Base-by-base conservation (phyloP, 2,888 invertebrate genomes). In the Amphipyra tragopoginis region DNA sequence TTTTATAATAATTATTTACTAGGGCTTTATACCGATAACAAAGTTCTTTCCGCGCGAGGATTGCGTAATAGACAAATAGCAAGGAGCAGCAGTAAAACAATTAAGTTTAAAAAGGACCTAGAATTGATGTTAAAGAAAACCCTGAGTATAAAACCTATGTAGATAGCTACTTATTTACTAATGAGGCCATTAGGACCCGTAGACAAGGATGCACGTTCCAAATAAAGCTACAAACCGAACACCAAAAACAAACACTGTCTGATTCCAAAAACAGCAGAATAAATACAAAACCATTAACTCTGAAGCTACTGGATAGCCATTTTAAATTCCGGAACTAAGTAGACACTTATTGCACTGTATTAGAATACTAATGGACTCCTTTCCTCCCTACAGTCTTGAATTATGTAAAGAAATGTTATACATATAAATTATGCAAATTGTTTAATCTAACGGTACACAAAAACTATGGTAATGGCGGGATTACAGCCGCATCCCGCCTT, bases 351-450 rank as follows among this genome's bases (percentile, higher is more conserved):
- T 62, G 67, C 45, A 65, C 58, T 49, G 64, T 64, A 64, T 75
- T 75, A 68, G 73, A 75, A 73, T 79, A 68, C 65, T 70, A 77
- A 77, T 75, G 70, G 53, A 48, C 33, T 34, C 40, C 47, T 78
- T 69, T 65, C 51, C 63, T 65, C 55, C 51, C 29, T 56, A 44
- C 61, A 39, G 45, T 51, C 51, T 15, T 63, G 51, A 66, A 54
- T 68, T 66, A 66, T 64, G 55, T 49, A 68, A 68, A 70, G 56
- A 77, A 68, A 63, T 69, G 38, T 55, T 56, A 60, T 63, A 60
- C 61, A 66, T 62, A 67, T 49, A 73, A 72, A 75, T 56, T 61
- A 65, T 65, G 51, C 55, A 48, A 44, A 70, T 44, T 73, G 43
- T 79, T 65, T 78, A 66, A 76, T 76, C 70, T 73, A 64, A 63